Base-by-base conservation (phyloP, 2,113 vertebrate species). In the Hyaena hyaena region DNA sequence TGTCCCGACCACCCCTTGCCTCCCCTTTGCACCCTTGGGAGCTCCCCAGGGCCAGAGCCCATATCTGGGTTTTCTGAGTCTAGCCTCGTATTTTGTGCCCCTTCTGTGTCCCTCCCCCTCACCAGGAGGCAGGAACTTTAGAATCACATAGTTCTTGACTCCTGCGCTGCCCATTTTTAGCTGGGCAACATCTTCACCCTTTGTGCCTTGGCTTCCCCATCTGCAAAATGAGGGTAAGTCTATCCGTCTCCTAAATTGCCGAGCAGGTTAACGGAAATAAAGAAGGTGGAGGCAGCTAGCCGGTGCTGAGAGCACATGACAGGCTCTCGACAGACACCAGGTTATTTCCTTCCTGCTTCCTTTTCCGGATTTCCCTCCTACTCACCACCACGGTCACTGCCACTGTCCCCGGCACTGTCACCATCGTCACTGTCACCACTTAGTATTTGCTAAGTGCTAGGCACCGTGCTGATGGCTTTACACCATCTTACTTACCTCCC, bases 361-460 rank as follows among this genome's bases (percentile, higher is more conserved):
- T 50, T 63, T 26, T 10, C 9, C 55, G 24, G 31, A 12, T 24
- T 80, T 58, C 68, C 50, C 39, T 68, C 21, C 73, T 33, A 16
- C 4, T n/a, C 5, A 2, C 3, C 5, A 1, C 15, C 19, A 61
- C 8, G 58, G 58, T 61, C 58, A 61, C 58, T 21, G 7, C n/a
- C 5, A 2, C 3, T 5, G 1, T 10, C 19, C 0, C 10, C 8
- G 7, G 28, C 5, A 2, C 3, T 5, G 1, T 10, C 19, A 0
- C 8, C 8, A 21, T 4, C 24, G 1, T 31, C 14, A 2, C 4
- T 1, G 6, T 33, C 53, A 8, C 4, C 19, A 7, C n/a, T 16
- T 2, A 8, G 2, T 1, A 2, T 10, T 77, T 69, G 10, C 48
- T 6, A 3, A 35, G 69, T 6, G 33, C 68, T 21, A 26, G 48